phyloP scores from a whole-genome alignment of 2,888 invertebrate genomes.

The Euplagia quadripunctaria region DNA sequence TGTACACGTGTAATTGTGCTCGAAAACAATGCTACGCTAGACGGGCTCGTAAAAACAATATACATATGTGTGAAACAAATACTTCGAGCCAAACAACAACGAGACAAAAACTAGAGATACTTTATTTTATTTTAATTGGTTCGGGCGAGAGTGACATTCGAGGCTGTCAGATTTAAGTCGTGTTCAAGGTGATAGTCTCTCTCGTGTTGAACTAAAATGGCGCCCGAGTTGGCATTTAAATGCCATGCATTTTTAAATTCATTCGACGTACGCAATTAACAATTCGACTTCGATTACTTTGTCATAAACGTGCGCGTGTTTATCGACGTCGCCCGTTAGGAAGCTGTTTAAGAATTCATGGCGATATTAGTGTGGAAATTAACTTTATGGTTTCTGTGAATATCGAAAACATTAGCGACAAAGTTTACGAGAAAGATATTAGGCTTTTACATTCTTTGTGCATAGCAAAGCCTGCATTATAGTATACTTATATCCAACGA shows the following conservation, averaged over 20 bases:
- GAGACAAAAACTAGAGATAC: conserved; percentile 69
- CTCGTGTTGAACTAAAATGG: conserved; percentile 83
- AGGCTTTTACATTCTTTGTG: conserved; percentile 52
- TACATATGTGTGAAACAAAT: conserved; percentile 30
- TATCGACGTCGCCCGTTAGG: conserved; percentile 71
- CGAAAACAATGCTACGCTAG: conserved; percentile 24
- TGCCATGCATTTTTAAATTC: conserved; percentile 87
- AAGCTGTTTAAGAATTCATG: conserved; percentile 71
- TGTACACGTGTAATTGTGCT: conserved; percentile 22
- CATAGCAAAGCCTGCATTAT: conserved; percentile 37
- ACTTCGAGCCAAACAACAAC: conserved; percentile 45
- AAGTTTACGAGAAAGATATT: conserved; percentile 68
- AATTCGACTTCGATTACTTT: conserved; percentile 83
- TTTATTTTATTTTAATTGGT: conserved; percentile 80
- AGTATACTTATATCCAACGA: conserved; percentile 34
- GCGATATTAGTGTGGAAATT: conserved; percentile 69
- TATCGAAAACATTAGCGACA: conserved; percentile 67
- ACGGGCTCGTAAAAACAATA: conserved; percentile 25
- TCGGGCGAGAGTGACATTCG: conserved; percentile 83
- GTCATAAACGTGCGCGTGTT: conserved; percentile 76
- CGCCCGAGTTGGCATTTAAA: conserved; percentile 85
- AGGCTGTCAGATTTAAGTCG: conserved; percentile 86
- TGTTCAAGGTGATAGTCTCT: conserved; percentile 86
- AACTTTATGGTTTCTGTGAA: conserved; percentile 72
- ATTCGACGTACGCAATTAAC: conserved; percentile 83